Base-by-base conservation (phyloP, 2,888 invertebrate species). In the Pandemis heparana region DNA sequence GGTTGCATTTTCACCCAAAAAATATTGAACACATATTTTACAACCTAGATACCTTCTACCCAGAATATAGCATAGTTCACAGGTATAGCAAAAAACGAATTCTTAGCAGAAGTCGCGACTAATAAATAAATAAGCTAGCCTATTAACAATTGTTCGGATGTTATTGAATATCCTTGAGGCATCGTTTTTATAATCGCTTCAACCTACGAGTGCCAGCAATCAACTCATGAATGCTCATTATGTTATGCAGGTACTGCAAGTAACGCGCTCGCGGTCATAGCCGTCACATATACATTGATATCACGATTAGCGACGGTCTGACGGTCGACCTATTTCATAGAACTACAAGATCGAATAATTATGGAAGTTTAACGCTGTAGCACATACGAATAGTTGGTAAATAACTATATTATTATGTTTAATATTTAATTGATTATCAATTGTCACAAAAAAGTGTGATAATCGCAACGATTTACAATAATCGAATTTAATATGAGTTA, bases 201-300 rank as follows among this genome's bases (percentile, higher is more conserved):
- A 48, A 16, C 48, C 48, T 48, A 14, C 3, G 23, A 32, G 23
- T 32, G 48, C 48, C 48, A 48, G 48, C 5, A 48, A 48, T 48
- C n/a, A 48, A n/a, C n/a, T 48, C 60, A 66, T 66, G 65, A 66
- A 51, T 48, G 39, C 39, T 23, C 60, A 71, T 71, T 51, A 65
- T 66, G 60, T 23, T 51, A 48, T 41, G 43, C n/a, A 65, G 60
- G 18, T 12, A 32, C 43, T 43, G 43, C 43, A 43, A 12, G 43
- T 43, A 43, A 51, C 51, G 23, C 23, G 48, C n/a, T 46, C 56
- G 63, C 56, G 46, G 38, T 16, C 59, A 48, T 39, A 46, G 23
- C 7, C 12, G 39, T 41, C 41, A 23, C 51, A 38, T 65, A 16
- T 48, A 59, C 39, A 60, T 23, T 60, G 71, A 62, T 63, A 62